Percentiles rank a stretch among this genome's conserved stretches.
phyloP scores from a whole-genome alignment of 1,140 invertebrate genomes.

The Meteorus sp. region DNA sequence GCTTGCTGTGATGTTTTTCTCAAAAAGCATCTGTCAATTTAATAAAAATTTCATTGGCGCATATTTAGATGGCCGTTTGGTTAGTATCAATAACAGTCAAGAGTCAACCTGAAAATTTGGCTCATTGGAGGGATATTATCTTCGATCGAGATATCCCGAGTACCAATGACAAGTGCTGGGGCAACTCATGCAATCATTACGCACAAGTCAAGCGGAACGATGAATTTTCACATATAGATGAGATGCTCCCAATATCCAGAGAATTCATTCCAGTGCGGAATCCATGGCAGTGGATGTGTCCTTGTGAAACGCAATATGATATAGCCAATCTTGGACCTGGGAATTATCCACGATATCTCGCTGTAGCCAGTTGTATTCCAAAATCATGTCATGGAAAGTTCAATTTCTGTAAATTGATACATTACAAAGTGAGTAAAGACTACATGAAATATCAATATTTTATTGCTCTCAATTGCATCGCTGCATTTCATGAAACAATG shows the following conservation, averaged over 20 bases:
- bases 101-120: not conserved
- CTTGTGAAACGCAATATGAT: constrained; percentile 35
- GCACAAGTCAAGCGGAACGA: constrained; percentile 6
- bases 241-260: constrained; percentile 1
- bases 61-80: constrained; percentile 8
- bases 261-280: not conserved
- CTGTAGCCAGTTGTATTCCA: constrained; percentile 29
- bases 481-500: constrained; percentile 3
- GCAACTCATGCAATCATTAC: not conserved
- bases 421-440: constrained; percentile 33
- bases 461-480: not conserved
- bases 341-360: constrained; percentile 39
- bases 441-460: constrained; percentile 2
- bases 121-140: constrained; percentile 3
- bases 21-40: too few species aligned
- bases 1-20: too few species aligned
- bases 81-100: not conserved
- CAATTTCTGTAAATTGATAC: constrained; percentile 34
- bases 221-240: not conserved
- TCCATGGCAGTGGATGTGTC: constrained; percentile 27
- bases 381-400: constrained; percentile 33
- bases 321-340: constrained; percentile 35
- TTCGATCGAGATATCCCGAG: not conserved
- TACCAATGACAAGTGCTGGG: not conserved
- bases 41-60: too few species aligned